Evolutionary conservation across 2,113 vertebrate species (phyloP).

Genomic region (Limnothrissa miodon): DNA sequence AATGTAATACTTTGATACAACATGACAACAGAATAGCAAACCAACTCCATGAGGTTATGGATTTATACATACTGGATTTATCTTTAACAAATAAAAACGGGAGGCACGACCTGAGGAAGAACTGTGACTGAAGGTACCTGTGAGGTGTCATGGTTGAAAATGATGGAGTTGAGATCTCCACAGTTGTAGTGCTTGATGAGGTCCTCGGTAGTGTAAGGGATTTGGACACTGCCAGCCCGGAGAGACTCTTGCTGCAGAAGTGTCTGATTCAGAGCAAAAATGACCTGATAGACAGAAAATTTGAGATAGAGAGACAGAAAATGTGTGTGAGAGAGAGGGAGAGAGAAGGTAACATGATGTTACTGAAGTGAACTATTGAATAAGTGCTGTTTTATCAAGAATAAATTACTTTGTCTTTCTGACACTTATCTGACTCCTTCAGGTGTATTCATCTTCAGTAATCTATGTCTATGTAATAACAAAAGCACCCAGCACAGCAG

Average conservation of each 20-base stretch:
- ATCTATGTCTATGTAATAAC: not conserved
- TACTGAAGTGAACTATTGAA: not conserved
- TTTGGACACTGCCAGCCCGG: conserved; percentile 76
- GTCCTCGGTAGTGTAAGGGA: conserved; percentile 81
- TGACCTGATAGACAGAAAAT: conserved; percentile 61
- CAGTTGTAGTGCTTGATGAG: conserved; percentile 90
- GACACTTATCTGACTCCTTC: not conserved
- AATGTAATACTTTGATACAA: no score
- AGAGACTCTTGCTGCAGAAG: conserved; percentile 84
- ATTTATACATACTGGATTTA: no score
- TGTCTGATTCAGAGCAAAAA: conserved; percentile 90
- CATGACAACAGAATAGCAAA: no score
- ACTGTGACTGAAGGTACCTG: conserved; percentile 68
- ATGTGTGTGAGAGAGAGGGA: not conserved
- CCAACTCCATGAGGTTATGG: no score
- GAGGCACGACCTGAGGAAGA: not conserved
- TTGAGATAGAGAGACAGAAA: not conserved
- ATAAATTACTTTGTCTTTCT: not conserved
- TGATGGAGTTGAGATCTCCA: conserved; percentile 85
- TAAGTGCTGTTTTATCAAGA: not conserved
- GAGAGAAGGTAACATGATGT: not conserved
- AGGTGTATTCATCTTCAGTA: not conserved
- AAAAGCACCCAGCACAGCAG: not conserved
- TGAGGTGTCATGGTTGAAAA: conserved; percentile 84
- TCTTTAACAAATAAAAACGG: no score